Conservation (phyloP, 2,888 invertebrate species). For the Pyrrhia umbra region DNA sequence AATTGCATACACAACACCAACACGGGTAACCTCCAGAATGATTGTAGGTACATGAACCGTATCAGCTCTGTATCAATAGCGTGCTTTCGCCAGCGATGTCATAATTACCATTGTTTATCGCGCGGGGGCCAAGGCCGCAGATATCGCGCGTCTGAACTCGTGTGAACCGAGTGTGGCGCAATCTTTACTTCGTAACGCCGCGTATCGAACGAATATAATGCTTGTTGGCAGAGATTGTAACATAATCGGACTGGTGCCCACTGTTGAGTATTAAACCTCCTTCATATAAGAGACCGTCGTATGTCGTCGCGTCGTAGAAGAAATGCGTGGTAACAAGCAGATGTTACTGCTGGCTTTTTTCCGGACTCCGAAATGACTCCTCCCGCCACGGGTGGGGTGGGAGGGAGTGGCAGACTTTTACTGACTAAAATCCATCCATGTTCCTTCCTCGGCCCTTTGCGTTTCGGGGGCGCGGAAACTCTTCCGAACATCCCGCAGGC, state of each 20-base stretch:
- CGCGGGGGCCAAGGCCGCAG: slow-evolving; percentile 81
- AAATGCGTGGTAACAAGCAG: not conserved
- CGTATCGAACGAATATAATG: slow-evolving; percentile 50
- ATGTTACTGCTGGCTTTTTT: not conserved
- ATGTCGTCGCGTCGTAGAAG: no score
- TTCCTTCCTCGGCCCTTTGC: no score
- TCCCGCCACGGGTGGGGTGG: no score
- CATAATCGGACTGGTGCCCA: not conserved
- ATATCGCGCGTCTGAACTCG: slow-evolving; percentile 74
- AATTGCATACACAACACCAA: not conserved
- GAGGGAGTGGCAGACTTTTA: no score
- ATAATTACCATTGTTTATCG: slow-evolving; percentile 81
- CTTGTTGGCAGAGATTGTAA: slow-evolving; percentile 61
- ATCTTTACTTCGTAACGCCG: slow-evolving; percentile 47
- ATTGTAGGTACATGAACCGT: slow-evolving; percentile 35
- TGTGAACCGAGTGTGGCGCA: slow-evolving; percentile 60
- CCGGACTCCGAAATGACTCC: not conserved
- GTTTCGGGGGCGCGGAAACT: no score
- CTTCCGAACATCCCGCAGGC: no score
- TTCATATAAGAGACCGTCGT: no score
- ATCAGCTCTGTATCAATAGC: slow-evolving; percentile 43
- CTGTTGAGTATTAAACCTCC: no score
- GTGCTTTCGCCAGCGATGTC: slow-evolving; percentile 71
- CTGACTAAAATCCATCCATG: no score
- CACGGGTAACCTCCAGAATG: slow-evolving; percentile 25